These are phyloP conservation scores for Phoenicopterus ruber DNA, from an alignment of 2,113 vertebrate species.

Conservation along the genomic window DNA sequence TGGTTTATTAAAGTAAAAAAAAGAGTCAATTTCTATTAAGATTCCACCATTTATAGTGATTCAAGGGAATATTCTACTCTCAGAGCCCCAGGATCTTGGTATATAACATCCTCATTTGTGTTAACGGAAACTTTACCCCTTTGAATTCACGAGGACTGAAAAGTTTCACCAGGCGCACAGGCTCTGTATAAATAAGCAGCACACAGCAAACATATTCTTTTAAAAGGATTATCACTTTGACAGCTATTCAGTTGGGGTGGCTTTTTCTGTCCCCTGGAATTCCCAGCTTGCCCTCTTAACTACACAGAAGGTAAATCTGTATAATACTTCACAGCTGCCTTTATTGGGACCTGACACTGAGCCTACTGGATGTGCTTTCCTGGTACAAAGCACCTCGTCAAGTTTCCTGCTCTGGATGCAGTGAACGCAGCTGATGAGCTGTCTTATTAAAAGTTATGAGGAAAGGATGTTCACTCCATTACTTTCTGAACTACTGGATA, in stretches of 20 bases:
- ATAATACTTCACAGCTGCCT: slow-evolving; percentile 39
- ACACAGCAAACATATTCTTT: slow-evolving; percentile 32
- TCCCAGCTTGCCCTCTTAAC: slow-evolving; percentile 48
- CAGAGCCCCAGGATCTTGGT: neutral
- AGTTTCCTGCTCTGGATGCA: slow-evolving; percentile 27
- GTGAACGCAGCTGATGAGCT: slow-evolving; percentile 6
- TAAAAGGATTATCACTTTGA: slow-evolving; percentile 62
- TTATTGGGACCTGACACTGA: slow-evolving; percentile 43
- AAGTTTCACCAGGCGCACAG: slow-evolving; percentile 26
- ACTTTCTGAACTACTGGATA: slow-evolving; percentile 38
- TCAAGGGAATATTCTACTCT: slow-evolving; percentile 6
- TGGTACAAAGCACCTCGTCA: slow-evolving; percentile 46
- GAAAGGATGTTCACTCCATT: slow-evolving; percentile 37
- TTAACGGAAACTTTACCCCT: slow-evolving; percentile 4
- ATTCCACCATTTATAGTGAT: neutral
- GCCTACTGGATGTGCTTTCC: slow-evolving; percentile 21
- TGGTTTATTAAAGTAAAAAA: neutral
- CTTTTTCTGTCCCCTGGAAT: slow-evolving; percentile 46
- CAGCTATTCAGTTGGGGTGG: slow-evolving; percentile 54
- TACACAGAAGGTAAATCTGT: slow-evolving; percentile 52
- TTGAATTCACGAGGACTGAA: slow-evolving; percentile 34
- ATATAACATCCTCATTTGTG: neutral
- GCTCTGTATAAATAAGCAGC: slow-evolving; percentile 53
- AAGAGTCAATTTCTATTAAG: neutral
- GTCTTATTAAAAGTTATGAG: slow-evolving; percentile 59